These are phyloP conservation scores for Cephus pulcher DNA, from an alignment of 2,888 invertebrate genomes.

Conservation along the genomic window DNA sequence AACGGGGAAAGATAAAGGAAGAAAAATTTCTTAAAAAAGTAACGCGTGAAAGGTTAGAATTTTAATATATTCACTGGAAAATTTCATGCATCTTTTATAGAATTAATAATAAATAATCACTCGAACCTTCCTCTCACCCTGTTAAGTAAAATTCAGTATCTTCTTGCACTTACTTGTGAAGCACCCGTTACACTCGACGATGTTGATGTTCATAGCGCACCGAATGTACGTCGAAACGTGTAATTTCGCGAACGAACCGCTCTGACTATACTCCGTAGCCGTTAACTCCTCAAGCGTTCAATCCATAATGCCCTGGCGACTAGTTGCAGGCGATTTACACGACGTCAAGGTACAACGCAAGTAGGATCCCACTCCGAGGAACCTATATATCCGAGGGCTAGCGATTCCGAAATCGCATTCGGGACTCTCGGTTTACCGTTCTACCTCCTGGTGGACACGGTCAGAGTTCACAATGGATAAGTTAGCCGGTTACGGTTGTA, in stretches of 20 bases:
- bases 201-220: constrained; percentile 44
- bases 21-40: too few relatives aligned
- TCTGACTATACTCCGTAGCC: constrained; percentile 4
- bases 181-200: constrained; percentile 38
- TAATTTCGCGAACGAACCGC: constrained; percentile 16
- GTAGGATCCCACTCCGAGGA: too few relatives aligned
- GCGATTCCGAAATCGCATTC: too few relatives aligned
- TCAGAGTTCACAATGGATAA: background rate
- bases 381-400: too few relatives aligned
- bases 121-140: background rate
- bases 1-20: background rate
- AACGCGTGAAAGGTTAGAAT: too few relatives aligned
- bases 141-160: too few relatives aligned
- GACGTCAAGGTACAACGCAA: too few relatives aligned
- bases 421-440: too few relatives aligned
- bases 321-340: too few relatives aligned
- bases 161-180: constrained; percentile 36
- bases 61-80: too few relatives aligned
- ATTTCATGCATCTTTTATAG: too few relatives aligned
- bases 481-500: background rate
- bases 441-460: background rate
- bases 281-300: constrained; percentile 1
- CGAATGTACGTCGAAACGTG: constrained; percentile 23
- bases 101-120: too few relatives aligned
- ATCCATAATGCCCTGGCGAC: background rate